Base-by-base conservation (phyloP, 53 echinoderm and acorn worm species). In the Paracentrotus lividus region DNA sequence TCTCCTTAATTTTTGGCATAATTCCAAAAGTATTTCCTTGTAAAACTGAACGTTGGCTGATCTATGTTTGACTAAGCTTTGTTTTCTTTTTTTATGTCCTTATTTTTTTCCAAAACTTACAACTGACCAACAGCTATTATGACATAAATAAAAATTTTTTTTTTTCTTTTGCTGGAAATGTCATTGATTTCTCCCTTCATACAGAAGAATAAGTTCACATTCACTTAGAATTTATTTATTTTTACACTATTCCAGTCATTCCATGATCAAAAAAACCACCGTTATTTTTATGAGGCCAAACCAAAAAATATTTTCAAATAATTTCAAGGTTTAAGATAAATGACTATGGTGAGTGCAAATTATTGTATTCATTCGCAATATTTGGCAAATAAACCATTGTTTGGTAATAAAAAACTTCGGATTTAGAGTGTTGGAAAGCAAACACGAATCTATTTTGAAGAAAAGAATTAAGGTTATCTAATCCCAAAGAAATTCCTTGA, bases 191-290 rank as follows among this genome's bases (percentile, higher is more conserved):
- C 47, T 81, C 24, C 47, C 45, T 8, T 18, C 44, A 10, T 45
- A 81, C 9, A 72, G 31, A 64, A 40, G n/a, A 72, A 72, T 38
- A 2, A 40, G 3, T 40, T 72, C 40, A 72, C 72, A 18, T 36
- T 21, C 16, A 72, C 18, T 81, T 47, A 45, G 47, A 77, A 77
- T 42, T 47, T 81, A 4, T 45, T 47, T 47, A 81, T 81, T 81
- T 77, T 81, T 45, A 47, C 81, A 81, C 47, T n/a, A 47, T 44
- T 81, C 44, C 47, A 81, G 81, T 81, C 49, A 81, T 81, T n/a
- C 47, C 27, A n/a, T 47, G 44, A 47, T 81, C 81, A 81, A 81
- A 47, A n/a, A n/a, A n/a, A n/a, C n/a, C n/a, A n/a, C n/a, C 47
- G n/a, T 26, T 47, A 4, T 16, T 81, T 81, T 81, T 47, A 45